Conservation (phyloP, 2,113 vertebrate species). For the Picathartes gymnocephalus region DNA sequence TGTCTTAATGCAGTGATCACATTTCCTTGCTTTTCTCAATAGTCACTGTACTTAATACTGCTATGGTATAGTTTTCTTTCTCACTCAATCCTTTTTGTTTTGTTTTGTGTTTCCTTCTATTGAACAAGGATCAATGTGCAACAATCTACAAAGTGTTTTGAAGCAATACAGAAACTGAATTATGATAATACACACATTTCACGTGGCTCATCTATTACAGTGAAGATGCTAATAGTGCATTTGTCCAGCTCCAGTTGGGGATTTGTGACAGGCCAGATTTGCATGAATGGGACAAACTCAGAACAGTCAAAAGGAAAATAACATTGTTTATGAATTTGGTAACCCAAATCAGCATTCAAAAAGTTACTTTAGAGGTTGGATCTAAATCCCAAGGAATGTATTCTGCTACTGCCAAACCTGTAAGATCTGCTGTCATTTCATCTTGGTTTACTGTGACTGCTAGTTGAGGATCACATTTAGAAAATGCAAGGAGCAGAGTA, state of each 20-base stretch:
- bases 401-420: constrained; percentile 24
- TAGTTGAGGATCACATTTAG: background rate
- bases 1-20: background rate
- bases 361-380: background rate
- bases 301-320: background rate
- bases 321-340: background rate
- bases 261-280: background rate
- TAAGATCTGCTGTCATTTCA: constrained; percentile 13
- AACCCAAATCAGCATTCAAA: constrained; percentile 27
- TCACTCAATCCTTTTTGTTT: background rate
- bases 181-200: background rate
- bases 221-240: background rate
- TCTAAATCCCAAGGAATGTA: constrained; percentile 13
- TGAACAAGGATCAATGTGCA: background rate
- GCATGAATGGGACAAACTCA: background rate
- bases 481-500: constrained; percentile 10
- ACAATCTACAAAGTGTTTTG: background rate
- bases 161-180: background rate
- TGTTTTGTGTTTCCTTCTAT: background rate
- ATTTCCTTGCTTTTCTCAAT: background rate
- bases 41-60: background rate
- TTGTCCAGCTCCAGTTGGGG: background rate
- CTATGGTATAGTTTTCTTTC: background rate
- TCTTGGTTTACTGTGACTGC: background rate
- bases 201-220: background rate